phyloP scores from a whole-genome alignment of 2,797 vertebrate genomes.

The Chaetophractus vellerosus region DNA sequence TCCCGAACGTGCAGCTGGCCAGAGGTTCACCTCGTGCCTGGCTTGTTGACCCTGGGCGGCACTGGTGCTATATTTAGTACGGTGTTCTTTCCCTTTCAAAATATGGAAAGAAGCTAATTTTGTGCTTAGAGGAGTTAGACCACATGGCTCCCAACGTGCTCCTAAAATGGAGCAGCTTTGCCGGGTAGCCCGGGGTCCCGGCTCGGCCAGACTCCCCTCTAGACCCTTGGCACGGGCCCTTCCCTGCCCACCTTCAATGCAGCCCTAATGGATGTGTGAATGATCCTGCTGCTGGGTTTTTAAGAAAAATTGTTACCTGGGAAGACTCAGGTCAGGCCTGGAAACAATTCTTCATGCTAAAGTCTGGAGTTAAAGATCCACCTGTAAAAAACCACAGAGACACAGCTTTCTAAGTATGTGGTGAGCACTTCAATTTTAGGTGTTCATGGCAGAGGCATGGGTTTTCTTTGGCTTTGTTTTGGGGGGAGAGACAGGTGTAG shows the following conservation, averaged over 20 bases:
- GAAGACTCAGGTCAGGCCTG: neutral
- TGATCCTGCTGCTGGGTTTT: neutral
- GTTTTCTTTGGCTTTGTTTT: neutral
- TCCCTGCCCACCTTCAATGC: neutral
- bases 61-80: slow-evolving; percentile 76
- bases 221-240: neutral
- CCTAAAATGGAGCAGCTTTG: neutral
- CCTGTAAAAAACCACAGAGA: neutral
- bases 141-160: slow-evolving; percentile 14
- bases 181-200: neutral
- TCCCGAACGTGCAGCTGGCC: neutral
- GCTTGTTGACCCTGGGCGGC: slow-evolving; percentile 52
- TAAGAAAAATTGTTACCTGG: neutral
- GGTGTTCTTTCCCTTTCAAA: slow-evolving; percentile 74
- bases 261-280: fast-evolving
- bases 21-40: slow-evolving; percentile 20
- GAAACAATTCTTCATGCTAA: neutral
- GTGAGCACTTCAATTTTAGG: neutral
- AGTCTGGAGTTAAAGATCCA: neutral
- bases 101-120: slow-evolving; percentile 83
- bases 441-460: neutral
- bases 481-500: neutral
- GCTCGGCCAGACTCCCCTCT: neutral
- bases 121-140: slow-evolving; percentile 38
- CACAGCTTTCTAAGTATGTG: neutral